Percentiles rank a stretch among this genome's conserved stretches.
Evolutionary conservation across 2,797 vertebrate genomes (phyloP).

Genomic region (Octomys mimax): DNA sequence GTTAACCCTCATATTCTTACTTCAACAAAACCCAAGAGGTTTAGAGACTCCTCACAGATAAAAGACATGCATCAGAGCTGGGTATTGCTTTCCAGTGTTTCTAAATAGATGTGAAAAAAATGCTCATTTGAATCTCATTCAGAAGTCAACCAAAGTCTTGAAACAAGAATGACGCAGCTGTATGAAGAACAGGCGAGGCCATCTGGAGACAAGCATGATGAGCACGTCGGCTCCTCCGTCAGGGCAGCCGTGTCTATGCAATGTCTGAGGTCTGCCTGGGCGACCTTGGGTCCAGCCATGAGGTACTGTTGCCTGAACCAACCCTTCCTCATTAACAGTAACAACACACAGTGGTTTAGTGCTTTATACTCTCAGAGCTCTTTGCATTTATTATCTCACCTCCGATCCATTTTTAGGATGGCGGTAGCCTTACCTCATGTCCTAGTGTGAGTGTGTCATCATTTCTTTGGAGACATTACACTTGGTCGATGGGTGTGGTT

Average conservation of each 20-base stretch:
- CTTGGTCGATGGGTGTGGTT: conserved; percentile 57
- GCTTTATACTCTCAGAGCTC: conserved; percentile 69
- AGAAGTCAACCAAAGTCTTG: conserved; percentile 66
- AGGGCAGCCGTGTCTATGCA: conserved; percentile 61
- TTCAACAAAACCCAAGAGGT: background rate
- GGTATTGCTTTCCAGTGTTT: conserved; percentile 26
- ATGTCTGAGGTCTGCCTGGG: conserved; percentile 76
- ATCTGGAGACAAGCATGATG: background rate
- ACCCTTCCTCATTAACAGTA: conserved; percentile 75
- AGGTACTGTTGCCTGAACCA: conserved; percentile 10
- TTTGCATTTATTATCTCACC: conserved; percentile 80
- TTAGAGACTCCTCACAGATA: conserved; percentile 24
- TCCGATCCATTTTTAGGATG: conserved; percentile 78
- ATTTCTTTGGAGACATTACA: conserved; percentile 65
- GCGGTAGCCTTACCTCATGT: conserved; percentile 78
- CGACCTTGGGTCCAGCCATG: conserved; percentile 70
- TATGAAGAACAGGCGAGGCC: conserved; percentile 59
- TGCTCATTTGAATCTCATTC: conserved; percentile 24
- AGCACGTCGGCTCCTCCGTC: conserved; percentile 61
- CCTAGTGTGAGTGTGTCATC: conserved; percentile 64
- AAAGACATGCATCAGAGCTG: background rate
- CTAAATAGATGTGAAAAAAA: conserved; percentile 41
- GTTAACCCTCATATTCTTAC: background rate
- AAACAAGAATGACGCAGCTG: conserved; percentile 64
- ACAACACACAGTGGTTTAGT: conserved; percentile 46